phyloP scores from a whole-genome alignment of 1,140 invertebrate genomes.

The Neomicropteryx cornuta region DNA sequence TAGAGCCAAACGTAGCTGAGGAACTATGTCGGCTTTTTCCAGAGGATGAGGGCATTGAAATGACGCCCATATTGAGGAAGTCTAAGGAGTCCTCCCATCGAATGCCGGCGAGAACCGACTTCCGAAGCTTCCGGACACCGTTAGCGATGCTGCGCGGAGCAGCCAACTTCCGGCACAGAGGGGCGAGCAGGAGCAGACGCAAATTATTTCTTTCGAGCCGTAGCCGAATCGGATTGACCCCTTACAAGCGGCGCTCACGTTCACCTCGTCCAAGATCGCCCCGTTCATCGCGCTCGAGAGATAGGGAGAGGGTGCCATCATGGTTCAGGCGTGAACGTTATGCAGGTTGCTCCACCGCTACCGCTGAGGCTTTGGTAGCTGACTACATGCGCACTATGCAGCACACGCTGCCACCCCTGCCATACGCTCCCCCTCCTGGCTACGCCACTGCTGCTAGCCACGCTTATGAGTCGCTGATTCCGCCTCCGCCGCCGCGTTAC shows the following conservation, averaged over 20 bases:
- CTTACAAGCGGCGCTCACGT: constrained; percentile 44
- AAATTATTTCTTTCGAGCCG: constrained; percentile 38
- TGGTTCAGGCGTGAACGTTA: constrained; percentile 36
- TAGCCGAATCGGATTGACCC: constrained; percentile 31
- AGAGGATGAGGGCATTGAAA: constrained; percentile 85
- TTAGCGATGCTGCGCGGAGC: constrained; percentile 27
- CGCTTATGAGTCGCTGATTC: constrained; percentile 59
- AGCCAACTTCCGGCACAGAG: constrained; percentile 28
- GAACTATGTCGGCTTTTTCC: constrained; percentile 91
- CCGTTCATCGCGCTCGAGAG: constrained; percentile 17
- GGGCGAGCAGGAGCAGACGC: constrained; percentile 33
- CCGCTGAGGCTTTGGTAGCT: constrained; percentile 62
- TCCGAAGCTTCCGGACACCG: constrained; percentile 35
- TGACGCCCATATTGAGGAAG: constrained; percentile 79
- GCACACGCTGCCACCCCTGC: constrained; percentile 62
- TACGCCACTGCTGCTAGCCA: constrained; percentile 42
- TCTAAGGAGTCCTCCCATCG: constrained; percentile 70
- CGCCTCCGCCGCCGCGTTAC: constrained; percentile 60
- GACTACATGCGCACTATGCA: constrained; percentile 76
- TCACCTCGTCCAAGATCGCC: constrained; percentile 38
- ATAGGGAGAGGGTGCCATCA: constrained; percentile 29
- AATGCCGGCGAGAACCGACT: constrained; percentile 42
- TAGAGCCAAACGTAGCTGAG: constrained; percentile 89
- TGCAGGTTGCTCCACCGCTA: constrained; percentile 43
- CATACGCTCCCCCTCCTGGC: constrained; percentile 53